These are phyloP conservation scores for Agrotis segetum DNA, from an alignment of 2,888 invertebrate genomes.

Conservation along the genomic window DNA sequence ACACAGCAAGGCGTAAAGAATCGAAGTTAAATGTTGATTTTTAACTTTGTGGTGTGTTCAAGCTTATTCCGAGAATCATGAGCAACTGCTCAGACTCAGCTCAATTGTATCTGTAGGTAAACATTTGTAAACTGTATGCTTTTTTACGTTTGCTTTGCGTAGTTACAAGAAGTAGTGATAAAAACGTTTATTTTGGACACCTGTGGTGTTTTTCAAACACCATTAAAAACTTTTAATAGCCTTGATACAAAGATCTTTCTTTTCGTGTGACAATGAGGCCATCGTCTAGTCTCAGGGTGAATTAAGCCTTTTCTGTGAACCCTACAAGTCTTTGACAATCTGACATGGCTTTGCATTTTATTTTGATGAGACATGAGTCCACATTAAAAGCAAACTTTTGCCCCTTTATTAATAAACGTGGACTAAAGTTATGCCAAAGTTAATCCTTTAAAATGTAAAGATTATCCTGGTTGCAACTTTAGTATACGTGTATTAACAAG, in stretches of 20 bases:
- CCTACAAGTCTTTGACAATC: no score
- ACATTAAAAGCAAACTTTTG: no score
- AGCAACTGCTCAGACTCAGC: constrained; percentile 35
- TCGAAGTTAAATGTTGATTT: constrained; percentile 64
- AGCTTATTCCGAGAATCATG: constrained; percentile 55
- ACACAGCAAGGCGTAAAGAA: constrained; percentile 37
- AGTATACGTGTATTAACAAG: no score
- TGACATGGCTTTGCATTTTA: no score
- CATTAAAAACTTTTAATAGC: constrained; percentile 11
- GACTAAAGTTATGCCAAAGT: no score
- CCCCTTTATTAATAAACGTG: no score
- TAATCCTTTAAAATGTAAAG: no score
- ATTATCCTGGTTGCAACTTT: no score
- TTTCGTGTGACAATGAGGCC: no score
- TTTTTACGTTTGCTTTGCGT: constrained; percentile 31
- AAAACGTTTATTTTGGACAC: constrained; percentile 28
- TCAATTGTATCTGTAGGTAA: constrained; percentile 33
- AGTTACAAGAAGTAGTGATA: constrained; percentile 36
- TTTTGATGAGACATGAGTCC: no score
- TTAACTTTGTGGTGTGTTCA: constrained; percentile 40
- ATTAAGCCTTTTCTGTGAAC: no score
- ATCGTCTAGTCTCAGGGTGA: no score
- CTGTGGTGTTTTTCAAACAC: constrained; percentile 20
- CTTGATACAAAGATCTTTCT: neutral
- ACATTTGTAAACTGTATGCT: constrained; percentile 41